Conservation (phyloP, 2,888 invertebrate genomes). For the Plebejus argus region DNA sequence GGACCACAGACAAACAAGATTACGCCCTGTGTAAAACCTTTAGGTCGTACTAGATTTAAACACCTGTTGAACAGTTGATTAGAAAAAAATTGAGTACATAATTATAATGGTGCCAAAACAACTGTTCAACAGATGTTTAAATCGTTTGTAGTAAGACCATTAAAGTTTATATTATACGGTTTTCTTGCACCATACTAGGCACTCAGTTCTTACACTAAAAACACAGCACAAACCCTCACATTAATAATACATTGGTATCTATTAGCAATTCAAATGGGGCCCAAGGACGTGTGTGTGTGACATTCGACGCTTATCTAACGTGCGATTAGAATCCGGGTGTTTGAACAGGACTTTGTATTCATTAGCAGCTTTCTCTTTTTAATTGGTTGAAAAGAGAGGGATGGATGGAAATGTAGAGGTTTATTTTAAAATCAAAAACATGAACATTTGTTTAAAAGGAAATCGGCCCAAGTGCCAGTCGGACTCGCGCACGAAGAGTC, state of each 20-base stretch:
- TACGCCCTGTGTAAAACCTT: no score
- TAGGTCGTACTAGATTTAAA: no score
- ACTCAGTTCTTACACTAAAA: not conserved
- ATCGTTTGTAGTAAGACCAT: no score
- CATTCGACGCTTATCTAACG: conserved; percentile 25
- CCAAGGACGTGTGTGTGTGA: conserved; percentile 19
- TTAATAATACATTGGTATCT: conserved; percentile 28
- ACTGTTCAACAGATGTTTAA: no score
- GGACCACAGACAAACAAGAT: no score
- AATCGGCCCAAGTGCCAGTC: no score
- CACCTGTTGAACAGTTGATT: no score
- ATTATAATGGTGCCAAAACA: no score
- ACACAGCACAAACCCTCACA: conserved; percentile 1
- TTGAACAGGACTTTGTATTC: conserved; percentile 22
- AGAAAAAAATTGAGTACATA: no score
- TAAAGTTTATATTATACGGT: not conserved
- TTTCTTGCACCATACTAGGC: not conserved
- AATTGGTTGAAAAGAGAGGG: not conserved
- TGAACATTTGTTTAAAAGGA: no score
- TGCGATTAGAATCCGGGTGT: conserved; percentile 14
- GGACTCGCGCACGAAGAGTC: no score
- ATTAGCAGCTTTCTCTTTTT: conserved; percentile 10
- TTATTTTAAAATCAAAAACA: not conserved
- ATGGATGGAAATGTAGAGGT: not conserved
- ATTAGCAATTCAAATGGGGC: conserved; percentile 23